Conservation (phyloP, 30 jellyfish, hydroid and myxozoan genomes). For the Aurelia sp. region DNA sequence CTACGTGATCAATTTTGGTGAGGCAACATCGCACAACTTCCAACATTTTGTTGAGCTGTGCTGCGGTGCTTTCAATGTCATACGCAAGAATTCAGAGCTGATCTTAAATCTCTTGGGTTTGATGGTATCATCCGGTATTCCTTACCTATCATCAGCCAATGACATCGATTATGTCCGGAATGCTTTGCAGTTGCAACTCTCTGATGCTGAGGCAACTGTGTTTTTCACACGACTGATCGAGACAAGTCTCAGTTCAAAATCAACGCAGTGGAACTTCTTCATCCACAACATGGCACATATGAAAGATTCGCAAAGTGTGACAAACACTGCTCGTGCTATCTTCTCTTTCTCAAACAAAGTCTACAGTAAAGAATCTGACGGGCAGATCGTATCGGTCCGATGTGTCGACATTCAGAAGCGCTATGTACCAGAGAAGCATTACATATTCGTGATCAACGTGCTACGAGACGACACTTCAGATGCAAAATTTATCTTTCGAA, state of each 20-base stretch:
- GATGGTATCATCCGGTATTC: slow-evolving; percentile 96
- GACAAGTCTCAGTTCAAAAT: slow-evolving; percentile 84
- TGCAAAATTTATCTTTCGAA: slow-evolving; percentile 85
- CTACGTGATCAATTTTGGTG: slow-evolving; percentile 88
- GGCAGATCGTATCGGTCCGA: slow-evolving; percentile 85
- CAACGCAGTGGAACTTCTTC: slow-evolving; percentile 95
- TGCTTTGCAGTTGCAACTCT: slow-evolving; percentile 79
- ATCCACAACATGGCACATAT: slow-evolving; percentile 97
- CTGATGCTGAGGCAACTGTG: slow-evolving; percentile 88
- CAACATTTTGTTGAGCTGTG: slow-evolving; percentile 94
- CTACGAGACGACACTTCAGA: slow-evolving; percentile 53
- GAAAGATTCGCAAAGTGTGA: slow-evolving; percentile 70
- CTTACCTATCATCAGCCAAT: slow-evolving; percentile 80
- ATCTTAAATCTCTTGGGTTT: slow-evolving; percentile 88
- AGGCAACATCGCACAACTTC: slow-evolving; percentile 74
- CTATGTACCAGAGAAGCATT: slow-evolving; percentile 91
- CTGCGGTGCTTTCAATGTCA: slow-evolving; percentile 88
- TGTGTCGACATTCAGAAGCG: slow-evolving; percentile 97
- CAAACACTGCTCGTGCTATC: slow-evolving; percentile 72
- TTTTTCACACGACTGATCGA: slow-evolving; percentile 92
- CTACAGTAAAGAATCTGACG: slow-evolving; percentile 84
- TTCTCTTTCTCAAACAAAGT: slow-evolving; percentile 89
- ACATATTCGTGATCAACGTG: slow-evolving; percentile 85
- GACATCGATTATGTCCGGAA: slow-evolving; percentile 82
- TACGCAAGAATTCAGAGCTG: slow-evolving; percentile 78